Percentiles rank a stretch among this genome's conserved stretches.
phyloP scores from a whole-genome alignment of 2,888 invertebrate species.

The Taenaris catops region DNA sequence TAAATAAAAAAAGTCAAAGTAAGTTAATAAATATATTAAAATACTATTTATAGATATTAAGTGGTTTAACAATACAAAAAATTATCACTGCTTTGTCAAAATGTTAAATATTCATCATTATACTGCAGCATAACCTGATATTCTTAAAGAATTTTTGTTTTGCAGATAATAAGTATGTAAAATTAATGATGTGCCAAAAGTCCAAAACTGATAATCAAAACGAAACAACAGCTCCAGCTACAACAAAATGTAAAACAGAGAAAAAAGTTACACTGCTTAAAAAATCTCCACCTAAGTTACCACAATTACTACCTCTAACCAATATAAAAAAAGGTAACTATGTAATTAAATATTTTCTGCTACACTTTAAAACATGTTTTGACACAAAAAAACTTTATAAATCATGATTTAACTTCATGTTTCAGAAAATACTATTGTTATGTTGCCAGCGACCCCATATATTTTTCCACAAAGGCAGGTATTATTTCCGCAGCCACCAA shows the following conservation, averaged over 20 bases:
- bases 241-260: slow-evolving; percentile 24
- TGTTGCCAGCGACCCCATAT: slow-evolving; percentile 64
- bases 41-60: too few relatives aligned
- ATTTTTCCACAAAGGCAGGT: slow-evolving; percentile 66
- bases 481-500: slow-evolving; percentile 58
- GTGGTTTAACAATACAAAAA: too few relatives aligned
- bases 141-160: slow-evolving; percentile 29
- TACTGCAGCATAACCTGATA: too few relatives aligned
- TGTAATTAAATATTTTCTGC: not conserved
- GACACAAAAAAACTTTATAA: not conserved
- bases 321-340: slow-evolving; percentile 48
- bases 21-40: too few relatives aligned
- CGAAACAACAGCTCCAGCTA: slow-evolving; percentile 22
- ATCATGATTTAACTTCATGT: slow-evolving; percentile 9
- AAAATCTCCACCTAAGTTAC: slow-evolving; percentile 37
- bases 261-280: slow-evolving; percentile 23
- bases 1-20: too few relatives aligned
- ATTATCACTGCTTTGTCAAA: too few relatives aligned
- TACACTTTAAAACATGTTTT: not conserved
- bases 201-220: slow-evolving; percentile 31
- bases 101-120: too few relatives aligned
- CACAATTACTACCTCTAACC: slow-evolving; percentile 48
- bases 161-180: slow-evolving; percentile 52
- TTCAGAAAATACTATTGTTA: slow-evolving; percentile 66
- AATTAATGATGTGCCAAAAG: slow-evolving; percentile 46